Conservation (phyloP, 2,113 vertebrate genomes). For the Oxygymnocypris stewartii region DNA sequence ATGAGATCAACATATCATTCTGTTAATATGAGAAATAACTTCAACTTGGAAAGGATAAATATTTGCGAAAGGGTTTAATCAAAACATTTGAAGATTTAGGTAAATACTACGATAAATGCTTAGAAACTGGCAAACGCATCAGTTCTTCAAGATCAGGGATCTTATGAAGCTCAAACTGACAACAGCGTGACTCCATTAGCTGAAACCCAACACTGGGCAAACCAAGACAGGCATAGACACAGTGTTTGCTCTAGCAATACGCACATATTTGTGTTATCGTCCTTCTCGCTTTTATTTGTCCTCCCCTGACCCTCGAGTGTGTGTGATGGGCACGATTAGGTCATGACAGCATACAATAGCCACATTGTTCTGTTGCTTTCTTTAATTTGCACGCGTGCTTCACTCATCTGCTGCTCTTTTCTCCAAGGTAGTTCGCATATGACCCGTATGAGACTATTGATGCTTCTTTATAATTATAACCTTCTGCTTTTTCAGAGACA, state of each 20-base stretch:
- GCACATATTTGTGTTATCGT: conserved; percentile 53
- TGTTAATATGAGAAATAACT: conserved; percentile 30
- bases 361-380: not conserved
- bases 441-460: not conserved
- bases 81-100: not conserved
- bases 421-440: not conserved
- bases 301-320: conserved; percentile 43
- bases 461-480: conserved; percentile 5
- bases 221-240: conserved; percentile 19
- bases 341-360: not conserved
- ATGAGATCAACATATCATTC: not conserved
- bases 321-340: conserved; percentile 5
- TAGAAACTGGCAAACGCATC: not conserved
- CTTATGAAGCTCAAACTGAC: conserved; percentile 18
- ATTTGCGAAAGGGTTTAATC: not conserved
- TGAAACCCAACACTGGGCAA: conserved; percentile 55
- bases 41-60: not conserved
- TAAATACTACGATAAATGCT: not conserved
- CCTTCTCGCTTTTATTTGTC: conserved; percentile 46
- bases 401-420: not conserved
- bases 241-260: conserved; percentile 50
- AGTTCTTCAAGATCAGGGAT: not conserved
- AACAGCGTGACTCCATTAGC: conserved; percentile 35
- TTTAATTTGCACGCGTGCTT: not conserved
- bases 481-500: conserved; percentile 12